A percentile compares a stretch with the other conserved stretches of the same genome.
These are phyloP conservation scores for Ciconia maguari DNA, from an alignment of 2,113 vertebrate species.

Conservation along the genomic window DNA sequence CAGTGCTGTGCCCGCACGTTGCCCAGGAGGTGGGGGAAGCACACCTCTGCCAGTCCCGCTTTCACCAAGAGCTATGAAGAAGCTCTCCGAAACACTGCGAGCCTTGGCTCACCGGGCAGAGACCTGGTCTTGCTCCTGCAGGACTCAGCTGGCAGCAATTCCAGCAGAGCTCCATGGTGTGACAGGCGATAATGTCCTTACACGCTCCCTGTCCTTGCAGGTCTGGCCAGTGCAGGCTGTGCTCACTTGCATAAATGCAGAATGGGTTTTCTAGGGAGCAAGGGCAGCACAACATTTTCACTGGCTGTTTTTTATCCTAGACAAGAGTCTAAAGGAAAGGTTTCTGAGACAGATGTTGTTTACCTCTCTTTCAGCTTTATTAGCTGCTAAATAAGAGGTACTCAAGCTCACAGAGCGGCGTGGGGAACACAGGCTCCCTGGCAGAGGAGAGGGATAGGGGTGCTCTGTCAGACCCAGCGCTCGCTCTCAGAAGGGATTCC, in stretches of 20 bases:
- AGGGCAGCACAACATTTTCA: not conserved
- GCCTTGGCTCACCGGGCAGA: not conserved
- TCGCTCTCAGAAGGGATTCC: not conserved
- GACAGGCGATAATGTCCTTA: rapidly evolving
- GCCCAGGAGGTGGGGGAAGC: rapidly evolving
- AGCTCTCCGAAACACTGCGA: not conserved
- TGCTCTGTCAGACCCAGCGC: not conserved
- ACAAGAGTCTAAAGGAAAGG: not conserved
- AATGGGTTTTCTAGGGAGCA: not conserved
- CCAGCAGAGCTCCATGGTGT: not conserved
- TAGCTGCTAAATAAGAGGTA: not conserved
- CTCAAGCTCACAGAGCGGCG: not conserved
- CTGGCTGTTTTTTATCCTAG: not conserved
- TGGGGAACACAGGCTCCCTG: not conserved
- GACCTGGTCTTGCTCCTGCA: not conserved
- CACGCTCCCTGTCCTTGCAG: not conserved
- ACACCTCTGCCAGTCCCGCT: rapidly evolving
- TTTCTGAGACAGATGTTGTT: not conserved
- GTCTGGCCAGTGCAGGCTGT: not conserved
- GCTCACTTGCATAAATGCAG: not conserved
- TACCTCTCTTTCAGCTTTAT: not conserved
- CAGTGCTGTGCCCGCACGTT: not conserved
- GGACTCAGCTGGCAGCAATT: not conserved
- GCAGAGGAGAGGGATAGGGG: not conserved
- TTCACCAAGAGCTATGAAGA: not conserved